Evolutionary conservation across 2,113 vertebrate species (phyloP).

Genomic region (Corythaixoides concolor): DNA sequence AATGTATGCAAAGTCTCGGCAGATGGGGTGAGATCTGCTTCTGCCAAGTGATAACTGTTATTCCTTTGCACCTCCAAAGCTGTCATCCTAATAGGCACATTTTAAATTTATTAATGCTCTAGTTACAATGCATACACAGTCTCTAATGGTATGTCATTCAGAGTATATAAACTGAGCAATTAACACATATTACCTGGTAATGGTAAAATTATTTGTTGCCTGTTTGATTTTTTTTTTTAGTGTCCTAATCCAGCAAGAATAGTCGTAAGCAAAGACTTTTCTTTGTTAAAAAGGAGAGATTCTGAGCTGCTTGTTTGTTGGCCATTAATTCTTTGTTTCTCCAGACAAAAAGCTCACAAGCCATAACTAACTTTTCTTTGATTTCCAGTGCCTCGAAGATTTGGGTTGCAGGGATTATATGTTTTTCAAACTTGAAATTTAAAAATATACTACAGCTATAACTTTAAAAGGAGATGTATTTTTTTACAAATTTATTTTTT

Average conservation of each 20-base stretch:
- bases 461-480: neutral
- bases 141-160: conserved; percentile 91
- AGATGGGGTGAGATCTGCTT: conserved; percentile 92
- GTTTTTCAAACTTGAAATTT: neutral
- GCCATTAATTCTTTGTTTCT: conserved; percentile 52
- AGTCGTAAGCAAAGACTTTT: conserved; percentile 64
- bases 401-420: neutral
- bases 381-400: neutral
- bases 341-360: neutral
- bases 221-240: conserved; percentile 69
- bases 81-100: conserved; percentile 92
- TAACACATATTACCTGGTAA: conserved; percentile 85
- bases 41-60: conserved; percentile 98
- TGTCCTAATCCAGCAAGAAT: conserved; percentile 56
- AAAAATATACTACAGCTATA: neutral
- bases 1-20: conserved; percentile 92
- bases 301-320: conserved; percentile 43
- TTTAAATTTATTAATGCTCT: conserved; percentile 89
- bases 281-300: conserved; percentile 58
- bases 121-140: conserved; percentile 86
- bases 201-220: conserved; percentile 88
- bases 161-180: conserved; percentile 89
- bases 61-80: conserved; percentile 95
- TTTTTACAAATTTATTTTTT: neutral
- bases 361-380: conserved; percentile 31